phyloP scores from a whole-genome alignment of 37 sponge, comb jelly and placozoan genomes.

The Hormiphora californensis region DNA sequence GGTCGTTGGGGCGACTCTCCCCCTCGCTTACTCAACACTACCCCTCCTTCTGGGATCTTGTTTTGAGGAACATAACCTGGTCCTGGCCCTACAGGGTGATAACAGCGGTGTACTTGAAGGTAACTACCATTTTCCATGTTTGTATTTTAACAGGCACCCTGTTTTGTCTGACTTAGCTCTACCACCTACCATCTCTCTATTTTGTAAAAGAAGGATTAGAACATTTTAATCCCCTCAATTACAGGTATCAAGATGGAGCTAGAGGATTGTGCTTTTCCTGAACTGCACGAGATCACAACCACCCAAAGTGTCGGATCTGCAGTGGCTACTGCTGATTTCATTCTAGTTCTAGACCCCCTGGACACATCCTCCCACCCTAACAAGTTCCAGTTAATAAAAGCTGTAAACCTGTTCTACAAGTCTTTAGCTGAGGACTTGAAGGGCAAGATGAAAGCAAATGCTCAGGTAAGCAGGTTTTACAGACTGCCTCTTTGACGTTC shows the following conservation, averaged over 20 bases:
- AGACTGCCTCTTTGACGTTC: too few relatives aligned
- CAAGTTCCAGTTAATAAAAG: constrained; percentile 15
- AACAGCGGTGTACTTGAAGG: too few relatives aligned
- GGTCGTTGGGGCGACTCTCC: neutral
- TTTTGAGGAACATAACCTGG: neutral
- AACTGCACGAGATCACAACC: neutral
- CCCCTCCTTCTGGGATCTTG: constrained; percentile 24
- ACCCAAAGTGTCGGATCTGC: neutral
- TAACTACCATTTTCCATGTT: too few relatives aligned
- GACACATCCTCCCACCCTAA: neutral
- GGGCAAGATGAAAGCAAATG: neutral
- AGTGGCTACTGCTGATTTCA: neutral
- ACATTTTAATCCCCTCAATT: neutral
- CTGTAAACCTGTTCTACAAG: neutral
- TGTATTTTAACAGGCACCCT: too few relatives aligned
- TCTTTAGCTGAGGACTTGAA: neutral
- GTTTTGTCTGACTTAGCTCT: too few relatives aligned
- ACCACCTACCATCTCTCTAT: too few relatives aligned
- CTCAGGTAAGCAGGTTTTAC: neutral
- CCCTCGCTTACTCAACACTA: neutral
- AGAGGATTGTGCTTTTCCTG: neutral
- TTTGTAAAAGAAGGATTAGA: too few relatives aligned
- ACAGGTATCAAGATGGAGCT: constrained; percentile 34
- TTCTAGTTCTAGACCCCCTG: constrained; percentile 22
- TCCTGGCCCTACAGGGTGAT: neutral